A percentile compares a stretch with the other conserved stretches of the same genome.
Conservation (phyloP, 2,888 invertebrate species). For the Phaonia tiefii region DNA sequence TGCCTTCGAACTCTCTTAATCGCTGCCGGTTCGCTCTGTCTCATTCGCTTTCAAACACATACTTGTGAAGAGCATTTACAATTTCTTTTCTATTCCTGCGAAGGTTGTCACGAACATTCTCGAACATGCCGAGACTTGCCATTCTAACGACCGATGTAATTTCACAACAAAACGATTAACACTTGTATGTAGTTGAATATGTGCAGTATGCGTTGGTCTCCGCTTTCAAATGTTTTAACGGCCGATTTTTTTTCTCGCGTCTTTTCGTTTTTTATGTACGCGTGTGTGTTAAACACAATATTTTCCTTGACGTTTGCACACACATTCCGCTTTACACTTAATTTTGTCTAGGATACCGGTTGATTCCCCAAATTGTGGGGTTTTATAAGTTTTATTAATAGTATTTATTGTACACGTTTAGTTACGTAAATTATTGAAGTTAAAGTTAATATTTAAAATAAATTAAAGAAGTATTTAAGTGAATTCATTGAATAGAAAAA, state of each 20-base stretch:
- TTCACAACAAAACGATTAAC: too few relatives aligned
- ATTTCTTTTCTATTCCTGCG: not conserved
- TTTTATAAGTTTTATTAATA: too few relatives aligned
- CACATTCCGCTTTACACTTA: conserved; percentile 2
- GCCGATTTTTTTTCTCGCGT: not conserved
- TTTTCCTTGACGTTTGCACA: not conserved
- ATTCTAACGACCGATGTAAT: not conserved
- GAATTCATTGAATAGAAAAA: too few relatives aligned
- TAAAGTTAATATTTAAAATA: too few relatives aligned
- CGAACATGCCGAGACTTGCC: conserved; percentile 44
- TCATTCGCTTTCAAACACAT: conserved; percentile 44
- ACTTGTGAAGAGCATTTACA: conserved; percentile 38
- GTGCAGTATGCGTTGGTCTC: too few relatives aligned
- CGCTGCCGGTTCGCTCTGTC: conserved; percentile 45
- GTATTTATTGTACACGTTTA: too few relatives aligned
- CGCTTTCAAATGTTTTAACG: too few relatives aligned
- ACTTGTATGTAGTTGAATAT: not conserved
- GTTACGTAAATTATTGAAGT: too few relatives aligned
- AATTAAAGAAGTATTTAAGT: too few relatives aligned
- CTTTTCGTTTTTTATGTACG: not conserved
- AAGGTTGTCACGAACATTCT: conserved; percentile 8
- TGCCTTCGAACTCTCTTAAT: conserved; percentile 53
- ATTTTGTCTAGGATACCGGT: not conserved
- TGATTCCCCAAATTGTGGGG: not conserved
- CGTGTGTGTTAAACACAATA: not conserved